phyloP scores from a whole-genome alignment of 2,113 vertebrate genomes.

The Vidua macroura region DNA sequence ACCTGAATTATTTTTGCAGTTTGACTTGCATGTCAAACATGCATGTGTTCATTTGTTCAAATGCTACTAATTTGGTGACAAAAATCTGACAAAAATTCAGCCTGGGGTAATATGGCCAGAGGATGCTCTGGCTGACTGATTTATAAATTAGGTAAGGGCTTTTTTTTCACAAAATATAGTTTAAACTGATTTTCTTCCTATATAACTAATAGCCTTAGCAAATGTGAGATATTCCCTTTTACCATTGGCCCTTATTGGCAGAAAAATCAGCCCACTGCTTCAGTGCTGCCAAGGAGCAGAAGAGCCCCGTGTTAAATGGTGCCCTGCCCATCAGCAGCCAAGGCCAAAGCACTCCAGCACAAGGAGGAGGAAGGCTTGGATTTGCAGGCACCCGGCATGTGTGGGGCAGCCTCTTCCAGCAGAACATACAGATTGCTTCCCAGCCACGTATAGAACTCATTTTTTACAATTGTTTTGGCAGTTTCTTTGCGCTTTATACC shows the following conservation, averaged over 20 bases:
- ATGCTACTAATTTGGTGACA: not conserved
- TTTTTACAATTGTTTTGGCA: not conserved
- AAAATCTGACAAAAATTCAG: not conserved
- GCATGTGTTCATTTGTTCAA: not conserved
- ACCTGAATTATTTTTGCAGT: not conserved
- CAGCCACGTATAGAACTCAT: not conserved
- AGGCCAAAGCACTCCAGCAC: not conserved
- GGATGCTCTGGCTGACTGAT: not conserved
- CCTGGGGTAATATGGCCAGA: not conserved
- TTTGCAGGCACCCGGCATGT: rapidly evolving
- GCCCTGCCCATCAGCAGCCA: not conserved
- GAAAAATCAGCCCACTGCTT: not conserved
- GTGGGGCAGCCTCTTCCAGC: not conserved
- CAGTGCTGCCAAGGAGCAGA: not conserved
- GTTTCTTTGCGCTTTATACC: not conserved
- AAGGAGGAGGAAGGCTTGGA: not conserved
- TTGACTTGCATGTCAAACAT: not conserved
- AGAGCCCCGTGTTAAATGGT: not conserved
- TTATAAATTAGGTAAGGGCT: not conserved
- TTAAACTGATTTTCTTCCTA: not conserved
- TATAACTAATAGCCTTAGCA: not conserved
- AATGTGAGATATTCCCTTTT: not conserved
- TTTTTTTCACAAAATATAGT: not conserved
- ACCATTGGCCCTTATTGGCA: not conserved
- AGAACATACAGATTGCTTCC: slow-evolving; percentile 21